Conservation (phyloP, 1,140 invertebrate genomes). For the Panulirus ornatus region DNA sequence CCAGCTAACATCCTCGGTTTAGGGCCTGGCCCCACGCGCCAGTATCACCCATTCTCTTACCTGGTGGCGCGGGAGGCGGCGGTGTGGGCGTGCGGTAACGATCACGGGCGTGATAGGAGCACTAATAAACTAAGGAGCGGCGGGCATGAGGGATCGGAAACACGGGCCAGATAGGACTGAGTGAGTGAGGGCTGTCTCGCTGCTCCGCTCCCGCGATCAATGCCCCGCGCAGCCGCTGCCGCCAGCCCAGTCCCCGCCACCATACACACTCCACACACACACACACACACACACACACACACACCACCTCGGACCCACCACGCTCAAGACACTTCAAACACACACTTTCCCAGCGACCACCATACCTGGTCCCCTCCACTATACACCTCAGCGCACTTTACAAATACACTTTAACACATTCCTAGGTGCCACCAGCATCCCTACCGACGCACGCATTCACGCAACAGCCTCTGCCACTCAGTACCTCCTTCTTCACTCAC, state of each 20-base stretch:
- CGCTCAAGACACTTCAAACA: neutral
- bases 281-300: slow-evolving; percentile 11
- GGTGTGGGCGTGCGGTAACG: slow-evolving; percentile 51
- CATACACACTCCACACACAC: neutral
- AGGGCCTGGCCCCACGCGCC: neutral
- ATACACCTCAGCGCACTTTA: neutral
- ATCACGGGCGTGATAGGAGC: slow-evolving; percentile 44
- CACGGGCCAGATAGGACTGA: slow-evolving; percentile 41
- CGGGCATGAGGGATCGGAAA: slow-evolving; percentile 36
- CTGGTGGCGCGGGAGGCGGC: slow-evolving; percentile 47
- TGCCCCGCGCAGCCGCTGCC: slow-evolving; percentile 50
- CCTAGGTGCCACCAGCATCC: neutral
- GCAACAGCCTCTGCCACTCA: too few relatives aligned
- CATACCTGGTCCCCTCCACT: neutral
- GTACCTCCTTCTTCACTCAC: too few relatives aligned
- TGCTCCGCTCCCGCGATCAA: slow-evolving; percentile 37
- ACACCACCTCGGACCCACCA: neutral
- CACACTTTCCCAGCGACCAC: neutral
- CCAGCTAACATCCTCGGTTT: slow-evolving; percentile 1
- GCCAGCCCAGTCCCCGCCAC: neutral
- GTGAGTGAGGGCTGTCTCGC: slow-evolving; percentile 3
- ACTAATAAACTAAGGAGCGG: slow-evolving; percentile 36
- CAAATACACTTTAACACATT: neutral
- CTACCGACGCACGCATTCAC: neutral
- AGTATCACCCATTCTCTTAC: slow-evolving; percentile 39